Evolutionary conservation across 2,888 invertebrate species (phyloP), one percentile per base, ranked within the genome.

Genomic region (Callyntrura sp.): DNA sequence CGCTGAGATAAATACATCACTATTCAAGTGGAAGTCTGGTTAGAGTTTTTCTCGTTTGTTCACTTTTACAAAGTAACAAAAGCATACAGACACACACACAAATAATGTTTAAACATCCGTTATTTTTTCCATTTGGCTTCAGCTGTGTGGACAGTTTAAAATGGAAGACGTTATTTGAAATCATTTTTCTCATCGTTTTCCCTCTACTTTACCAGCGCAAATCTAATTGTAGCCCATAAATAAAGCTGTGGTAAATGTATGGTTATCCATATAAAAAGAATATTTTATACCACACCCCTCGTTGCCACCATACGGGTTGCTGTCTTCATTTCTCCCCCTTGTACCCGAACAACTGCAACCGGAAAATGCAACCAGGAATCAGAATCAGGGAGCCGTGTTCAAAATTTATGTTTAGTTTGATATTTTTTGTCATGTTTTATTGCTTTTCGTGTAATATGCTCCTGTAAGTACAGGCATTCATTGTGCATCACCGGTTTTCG

Each of bases 1-100:
- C n/a, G 11, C 73, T 60, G 62, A 45, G 70, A 23, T 85, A 79
- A 87, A 68, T 87, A 25, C 81, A 87, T 87, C 79, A 65, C 70
- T 23, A 87, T 79, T 87, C 81, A 70, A 57, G 87, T 87, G 87
- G 70, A 87, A 87, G 65, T 45, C 85, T 85, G 28, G 87, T 87
- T 87, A 79, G 81, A n/a, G n/a, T 81, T 35, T 78, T 76, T 87
- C 43, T 78, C 60, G 48, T 48, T 51, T 51, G 76, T 60, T 85
- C 78, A 25, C 68, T 87, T 87, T 35, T 35, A 35, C 68, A 87
- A 60, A 43, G 87, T 48, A 73, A 51, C 57, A 79, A 9, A 70
- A 55, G 73, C 51, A 78, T n/a, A n/a, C n/a, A n/a, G n/a, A n/a
- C n/a, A n/a, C n/a, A n/a, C n/a, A n/a, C n/a, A n/a, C n/a, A 86